These are phyloP conservation scores for Gracilinanus agilis DNA, from an alignment of 2,113 vertebrate species.

Conservation along the genomic window DNA sequence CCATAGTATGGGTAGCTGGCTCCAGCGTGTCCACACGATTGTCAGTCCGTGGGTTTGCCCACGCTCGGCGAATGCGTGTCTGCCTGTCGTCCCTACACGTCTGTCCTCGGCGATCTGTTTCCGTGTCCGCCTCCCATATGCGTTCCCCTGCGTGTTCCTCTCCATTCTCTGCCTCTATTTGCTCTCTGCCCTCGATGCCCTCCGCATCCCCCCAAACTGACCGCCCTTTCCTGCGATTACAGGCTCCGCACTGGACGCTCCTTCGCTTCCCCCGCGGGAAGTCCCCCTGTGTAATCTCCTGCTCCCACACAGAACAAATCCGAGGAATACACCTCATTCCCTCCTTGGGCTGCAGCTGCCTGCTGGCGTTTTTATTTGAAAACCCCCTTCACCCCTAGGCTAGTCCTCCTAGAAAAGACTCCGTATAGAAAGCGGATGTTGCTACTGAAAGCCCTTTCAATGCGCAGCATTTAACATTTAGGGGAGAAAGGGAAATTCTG, in stretches of 20 bases:
- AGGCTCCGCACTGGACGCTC: background rate
- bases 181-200: background rate
- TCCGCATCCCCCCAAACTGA: too few relatives aligned
- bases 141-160: background rate
- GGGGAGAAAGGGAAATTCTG: slow-evolving; percentile 31
- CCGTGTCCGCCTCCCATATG: background rate
- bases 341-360: background rate
- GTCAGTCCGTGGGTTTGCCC: too few relatives aligned
- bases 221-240: background rate
- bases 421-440: background rate
- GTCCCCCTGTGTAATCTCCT: too few relatives aligned
- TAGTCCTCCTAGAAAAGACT: background rate
- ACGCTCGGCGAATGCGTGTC: too few relatives aligned
- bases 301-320: background rate
- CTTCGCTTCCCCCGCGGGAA: background rate
- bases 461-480: slow-evolving; percentile 32
- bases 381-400: background rate
- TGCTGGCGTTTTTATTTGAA: background rate
- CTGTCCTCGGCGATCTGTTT: background rate
- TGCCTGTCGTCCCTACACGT: background rate
- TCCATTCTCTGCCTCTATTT: background rate
- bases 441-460: background rate
- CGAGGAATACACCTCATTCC: background rate
- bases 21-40: background rate
- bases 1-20: background rate